Conservation (phyloP, 2,797 vertebrate genomes). For the Halcyon badia region DNA sequence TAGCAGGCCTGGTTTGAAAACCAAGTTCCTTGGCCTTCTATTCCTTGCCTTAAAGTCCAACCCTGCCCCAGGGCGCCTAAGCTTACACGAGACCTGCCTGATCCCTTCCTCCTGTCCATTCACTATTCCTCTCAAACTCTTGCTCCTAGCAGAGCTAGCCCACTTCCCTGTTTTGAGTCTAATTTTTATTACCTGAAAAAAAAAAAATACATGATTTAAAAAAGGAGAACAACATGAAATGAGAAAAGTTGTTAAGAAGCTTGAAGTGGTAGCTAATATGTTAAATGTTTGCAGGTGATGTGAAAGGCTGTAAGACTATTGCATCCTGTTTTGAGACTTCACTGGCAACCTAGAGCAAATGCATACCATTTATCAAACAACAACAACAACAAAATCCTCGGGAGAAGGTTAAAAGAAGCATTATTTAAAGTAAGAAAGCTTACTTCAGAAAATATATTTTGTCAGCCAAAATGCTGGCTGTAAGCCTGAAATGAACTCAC, state of each 20-base stretch:
- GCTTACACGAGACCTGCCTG: not conserved
- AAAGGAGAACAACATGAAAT: not conserved
- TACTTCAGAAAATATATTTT: not conserved
- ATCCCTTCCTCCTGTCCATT: not conserved
- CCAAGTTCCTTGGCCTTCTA: not conserved
- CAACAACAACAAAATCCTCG: not conserved
- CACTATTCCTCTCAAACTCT: not conserved
- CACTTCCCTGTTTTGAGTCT: not conserved
- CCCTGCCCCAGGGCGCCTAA: not conserved
- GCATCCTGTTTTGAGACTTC: not conserved
- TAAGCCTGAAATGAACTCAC: not conserved
- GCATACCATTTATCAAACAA: not conserved
- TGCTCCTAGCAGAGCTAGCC: not conserved
- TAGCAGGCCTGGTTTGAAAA: not conserved
- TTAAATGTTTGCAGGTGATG: not conserved
- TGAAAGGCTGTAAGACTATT: not conserved
- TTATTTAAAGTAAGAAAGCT: not conserved
- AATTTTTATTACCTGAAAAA: not conserved
- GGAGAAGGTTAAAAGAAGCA: not conserved
- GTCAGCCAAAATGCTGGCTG: not conserved
- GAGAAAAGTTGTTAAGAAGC: not conserved
- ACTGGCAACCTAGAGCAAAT: not conserved
- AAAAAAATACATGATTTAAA: not conserved
- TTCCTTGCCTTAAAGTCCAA: not conserved
- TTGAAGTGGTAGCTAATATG: not conserved